Conservation (phyloP, 2,113 vertebrate species). For the Mystacornis crossleyi region DNA sequence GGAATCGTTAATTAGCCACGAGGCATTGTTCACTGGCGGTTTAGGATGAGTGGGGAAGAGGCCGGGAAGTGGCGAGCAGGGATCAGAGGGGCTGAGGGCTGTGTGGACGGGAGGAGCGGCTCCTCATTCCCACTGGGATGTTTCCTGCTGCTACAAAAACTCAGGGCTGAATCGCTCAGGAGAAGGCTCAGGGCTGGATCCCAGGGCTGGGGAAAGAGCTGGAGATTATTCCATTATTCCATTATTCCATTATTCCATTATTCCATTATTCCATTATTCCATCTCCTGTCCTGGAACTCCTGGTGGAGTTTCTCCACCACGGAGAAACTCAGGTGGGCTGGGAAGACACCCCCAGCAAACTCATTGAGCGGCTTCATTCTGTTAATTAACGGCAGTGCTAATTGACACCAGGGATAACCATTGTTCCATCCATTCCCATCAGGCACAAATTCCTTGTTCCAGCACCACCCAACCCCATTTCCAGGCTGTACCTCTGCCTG, state of each 20-base stretch:
- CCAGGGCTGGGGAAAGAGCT: neutral
- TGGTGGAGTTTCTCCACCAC: accelerated
- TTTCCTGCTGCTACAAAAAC: neutral
- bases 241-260: neutral
- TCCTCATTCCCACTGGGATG: neutral
- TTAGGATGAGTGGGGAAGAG: neutral
- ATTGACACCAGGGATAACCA: neutral
- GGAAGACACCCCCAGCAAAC: neutral
- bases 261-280: neutral
- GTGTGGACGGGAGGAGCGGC: neutral
- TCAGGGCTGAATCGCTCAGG: accelerated
- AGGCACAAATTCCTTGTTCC: neutral
- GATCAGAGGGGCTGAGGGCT: neutral
- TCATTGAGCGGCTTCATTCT: neutral
- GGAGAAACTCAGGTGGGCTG: neutral
- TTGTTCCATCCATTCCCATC: neutral
- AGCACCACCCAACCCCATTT: neutral
- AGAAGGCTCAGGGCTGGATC: neutral
- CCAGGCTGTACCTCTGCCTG: neutral
- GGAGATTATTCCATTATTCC: neutral
- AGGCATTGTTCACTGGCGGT: neutral
- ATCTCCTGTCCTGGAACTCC: too few species aligned
- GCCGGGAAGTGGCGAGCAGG: neutral
- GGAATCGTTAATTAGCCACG: neutral
- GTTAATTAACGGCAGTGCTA: neutral